Evolutionary conservation across 2,797 vertebrate genomes (phyloP).

Genomic region (Glyptemys insculpta): DNA sequence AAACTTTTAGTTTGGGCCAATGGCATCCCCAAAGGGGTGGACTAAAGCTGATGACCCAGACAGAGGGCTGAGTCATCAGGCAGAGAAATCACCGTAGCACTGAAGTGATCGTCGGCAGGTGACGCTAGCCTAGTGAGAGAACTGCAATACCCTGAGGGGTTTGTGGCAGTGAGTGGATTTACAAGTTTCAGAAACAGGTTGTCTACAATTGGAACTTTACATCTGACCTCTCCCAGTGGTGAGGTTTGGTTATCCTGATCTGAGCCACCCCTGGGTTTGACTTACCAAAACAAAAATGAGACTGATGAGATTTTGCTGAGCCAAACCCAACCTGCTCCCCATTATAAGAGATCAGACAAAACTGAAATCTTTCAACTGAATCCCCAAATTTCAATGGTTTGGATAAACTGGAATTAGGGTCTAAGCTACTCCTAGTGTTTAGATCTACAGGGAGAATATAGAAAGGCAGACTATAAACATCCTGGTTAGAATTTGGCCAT

Average conservation of each 20-base stretch:
- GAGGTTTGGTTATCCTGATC: background rate
- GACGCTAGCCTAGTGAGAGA: background rate
- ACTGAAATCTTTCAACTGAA: constrained; percentile 12
- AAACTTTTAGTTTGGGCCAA: no score
- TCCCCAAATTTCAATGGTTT: background rate
- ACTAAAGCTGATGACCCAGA: background rate
- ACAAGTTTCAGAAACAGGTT: background rate
- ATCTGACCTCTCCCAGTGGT: background rate
- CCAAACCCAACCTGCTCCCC: background rate
- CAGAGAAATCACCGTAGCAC: background rate
- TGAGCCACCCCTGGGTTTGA: background rate
- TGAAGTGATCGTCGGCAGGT: background rate
- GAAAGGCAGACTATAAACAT: background rate
- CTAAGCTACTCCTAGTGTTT: background rate
- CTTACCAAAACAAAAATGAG: constrained; percentile 6
- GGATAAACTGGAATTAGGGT: background rate
- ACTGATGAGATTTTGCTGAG: constrained; percentile 9
- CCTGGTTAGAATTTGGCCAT: background rate
- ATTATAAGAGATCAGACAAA: constrained; percentile 23
- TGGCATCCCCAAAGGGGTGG: background rate
- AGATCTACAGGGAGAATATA: background rate
- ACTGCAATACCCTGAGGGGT: background rate
- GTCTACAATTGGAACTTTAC: constrained; percentile 4
- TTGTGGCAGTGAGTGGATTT: background rate
- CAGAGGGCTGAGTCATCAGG: background rate